phyloP scores from a whole-genome alignment of 2,888 invertebrate species.

The Petrolisthes cinctipes region DNA sequence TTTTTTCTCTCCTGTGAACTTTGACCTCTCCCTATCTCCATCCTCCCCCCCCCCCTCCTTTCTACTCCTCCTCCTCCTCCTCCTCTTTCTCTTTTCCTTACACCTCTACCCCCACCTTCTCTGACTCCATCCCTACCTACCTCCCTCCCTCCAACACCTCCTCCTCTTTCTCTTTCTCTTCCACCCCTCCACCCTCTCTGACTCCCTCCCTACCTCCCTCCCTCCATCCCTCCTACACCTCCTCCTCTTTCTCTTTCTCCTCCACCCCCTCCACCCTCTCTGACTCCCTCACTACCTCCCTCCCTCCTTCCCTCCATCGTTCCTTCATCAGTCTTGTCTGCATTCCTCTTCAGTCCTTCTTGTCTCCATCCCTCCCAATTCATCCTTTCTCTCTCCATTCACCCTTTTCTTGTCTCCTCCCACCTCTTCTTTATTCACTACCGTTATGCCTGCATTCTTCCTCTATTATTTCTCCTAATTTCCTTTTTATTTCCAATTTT shows the following conservation, averaged over 20 bases:
- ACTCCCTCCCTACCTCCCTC: background rate
- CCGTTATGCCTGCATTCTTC: background rate
- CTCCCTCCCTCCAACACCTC: background rate
- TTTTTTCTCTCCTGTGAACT: background rate
- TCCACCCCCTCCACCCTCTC: background rate
- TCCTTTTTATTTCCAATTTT: background rate
- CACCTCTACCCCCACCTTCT: background rate
- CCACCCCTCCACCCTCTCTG: background rate
- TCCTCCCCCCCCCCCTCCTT: background rate
- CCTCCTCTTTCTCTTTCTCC: background rate
- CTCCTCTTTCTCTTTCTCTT: background rate
- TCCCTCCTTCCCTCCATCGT: background rate
- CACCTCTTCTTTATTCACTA: background rate
- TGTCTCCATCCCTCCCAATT: background rate
- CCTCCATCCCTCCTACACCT: background rate
- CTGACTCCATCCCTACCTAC: background rate
- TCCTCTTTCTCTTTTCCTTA: background rate
- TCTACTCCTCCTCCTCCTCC: background rate
- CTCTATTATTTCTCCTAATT: background rate
- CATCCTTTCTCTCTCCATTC: background rate
- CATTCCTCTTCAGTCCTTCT: constrained; percentile 1
- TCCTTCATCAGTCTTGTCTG: background rate
- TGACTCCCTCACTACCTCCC: background rate
- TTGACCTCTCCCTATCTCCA: background rate
- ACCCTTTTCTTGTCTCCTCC: background rate